Conservation (phyloP, 1,140 invertebrate species). For the Scaptodrosophila lebanonensis region DNA sequence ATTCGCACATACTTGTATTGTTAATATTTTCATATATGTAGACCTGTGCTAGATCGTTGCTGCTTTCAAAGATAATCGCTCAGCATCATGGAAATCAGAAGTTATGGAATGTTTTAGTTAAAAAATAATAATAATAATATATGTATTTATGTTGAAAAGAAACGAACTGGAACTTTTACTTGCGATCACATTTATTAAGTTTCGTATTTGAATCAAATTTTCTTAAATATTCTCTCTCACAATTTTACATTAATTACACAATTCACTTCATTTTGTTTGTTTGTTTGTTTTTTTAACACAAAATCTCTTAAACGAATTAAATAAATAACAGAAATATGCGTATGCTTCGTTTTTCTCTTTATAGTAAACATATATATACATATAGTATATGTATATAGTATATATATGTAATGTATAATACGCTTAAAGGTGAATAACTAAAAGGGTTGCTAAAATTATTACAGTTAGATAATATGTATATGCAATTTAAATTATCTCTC, state of each 20-base stretch:
- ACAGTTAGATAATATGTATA: constrained; percentile 46
- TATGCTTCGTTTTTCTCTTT: constrained; percentile 51
- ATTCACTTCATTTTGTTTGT: constrained; percentile 55
- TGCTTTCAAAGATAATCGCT: too few relatives aligned
- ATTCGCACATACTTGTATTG: too few relatives aligned
- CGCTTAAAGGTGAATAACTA: constrained; percentile 63
- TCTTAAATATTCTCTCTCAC: constrained; percentile 68
- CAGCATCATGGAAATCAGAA: too few relatives aligned
- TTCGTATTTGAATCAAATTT: constrained; percentile 74
- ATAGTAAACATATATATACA: constrained; percentile 26
- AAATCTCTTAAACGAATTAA: constrained; percentile 71
- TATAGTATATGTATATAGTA: constrained; percentile 40
- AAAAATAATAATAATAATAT: too few relatives aligned
- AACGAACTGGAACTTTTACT: constrained; percentile 34
- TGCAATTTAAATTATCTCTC: constrained; percentile 31
- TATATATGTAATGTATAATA: constrained; percentile 47
- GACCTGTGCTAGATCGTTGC: too few relatives aligned
- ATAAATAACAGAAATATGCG: constrained; percentile 72
- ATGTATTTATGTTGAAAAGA: too few relatives aligned
- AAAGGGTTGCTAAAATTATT: constrained; percentile 39
- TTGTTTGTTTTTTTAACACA: constrained; percentile 60
- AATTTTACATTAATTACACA: constrained; percentile 73
- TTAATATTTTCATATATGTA: too few relatives aligned
- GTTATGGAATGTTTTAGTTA: too few relatives aligned
- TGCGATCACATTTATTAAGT: constrained; percentile 76